Evolutionary conservation across 2,797 vertebrate species (phyloP), one percentile per base, ranked within the genome.

Genomic region (Anolis apletophallus): DNA sequence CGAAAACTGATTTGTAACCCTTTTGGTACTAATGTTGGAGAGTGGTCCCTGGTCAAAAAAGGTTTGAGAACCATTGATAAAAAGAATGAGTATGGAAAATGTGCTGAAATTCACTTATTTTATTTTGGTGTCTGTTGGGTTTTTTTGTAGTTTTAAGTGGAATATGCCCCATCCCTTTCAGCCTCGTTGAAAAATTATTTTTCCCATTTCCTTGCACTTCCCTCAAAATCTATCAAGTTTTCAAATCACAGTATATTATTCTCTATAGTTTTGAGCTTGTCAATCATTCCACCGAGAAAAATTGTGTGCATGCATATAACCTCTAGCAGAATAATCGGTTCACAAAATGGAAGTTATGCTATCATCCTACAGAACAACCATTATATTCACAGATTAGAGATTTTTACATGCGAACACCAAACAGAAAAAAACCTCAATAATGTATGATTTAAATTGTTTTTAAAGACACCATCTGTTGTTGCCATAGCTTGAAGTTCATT

Each of bases 401-500:
- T 23, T 52, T 67, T 9, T 11, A 76, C 6, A 34, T 14, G 54
- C 61, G 3, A 23, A 19, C 46, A 8, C 36, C 26, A 32, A 19
- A 61, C 40, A 34, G 10, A 10, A 29, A 11, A 59, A n/a, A n/a
- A n/a, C n/a, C n/a, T n/a, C 29, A 81, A 9, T 21, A 7, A 26
- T 7, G 9, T 21, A 36, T 81, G 50, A 7, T 55, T 72, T n/a
- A 17, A 80, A 64, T 32, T 80, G 7, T 34, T 73, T 59, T 5
- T 10, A 1, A 14, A 9, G 23, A 9, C 40, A 21, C 10, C 29
- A 50, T 5, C 14, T 6, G 4, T 2, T 11, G 6, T 0, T 14
- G 1, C 32, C 14, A 12, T 21, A 29, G 17, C 68, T 69, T 32
- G n/a, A 77, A 69, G 52, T 52, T 87, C 17, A 69, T 87, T 87